Base-by-base conservation (phyloP, 2,113 vertebrate species). In the Cyprinus carpio region DNA sequence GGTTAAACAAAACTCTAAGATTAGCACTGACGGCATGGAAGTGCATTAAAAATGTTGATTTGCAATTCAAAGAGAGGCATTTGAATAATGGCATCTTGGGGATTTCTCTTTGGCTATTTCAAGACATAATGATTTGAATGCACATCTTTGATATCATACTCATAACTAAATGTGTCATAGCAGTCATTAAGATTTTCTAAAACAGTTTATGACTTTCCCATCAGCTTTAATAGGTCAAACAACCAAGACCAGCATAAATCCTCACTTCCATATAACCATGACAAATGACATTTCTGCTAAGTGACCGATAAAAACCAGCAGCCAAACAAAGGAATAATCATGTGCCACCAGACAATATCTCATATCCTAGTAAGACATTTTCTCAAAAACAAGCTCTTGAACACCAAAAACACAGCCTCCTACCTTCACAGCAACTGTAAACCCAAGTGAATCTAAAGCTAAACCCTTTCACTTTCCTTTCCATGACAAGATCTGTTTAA, bases 81-180 rank as follows among this genome's bases (percentile, higher is more conserved):
- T 89, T 90, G 88, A 89, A 89, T 90, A 86, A 76, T 67, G 29
- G 43, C 23, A 23, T 85, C 75, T 51, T 71, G 84, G 88, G 88
- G 43, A 80, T 83, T 90, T 89, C 83, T 82, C 76, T 82, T 62
- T 11, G 51, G 51, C 40, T 87, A 85, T 86, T 87, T 87, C 46
- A 77, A 87, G 56, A 9, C 62, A 75, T 2, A 1, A 29, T 13
- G 37, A 89, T 89, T 89, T 89, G 86, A 88, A 87, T 89, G 83
- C 27, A 58, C 11, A 13, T 75, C 40, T 43, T 31, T 77, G 25
- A 78, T 31, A 81, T 31, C 25, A 37, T 40, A 40, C 9, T 9
- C 40, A 10, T 64, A 71, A 89, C 79, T 78, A 82, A 78, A 82
- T 64, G 40, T 18, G 43, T 23, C 46, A 60, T n/a, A 85, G 4